A percentile compares a stretch with the other conserved stretches of the same genome.
These are phyloP conservation scores for Stomorhina lunata DNA, from an alignment of 2,888 invertebrate species.

Conservation along the genomic window DNA sequence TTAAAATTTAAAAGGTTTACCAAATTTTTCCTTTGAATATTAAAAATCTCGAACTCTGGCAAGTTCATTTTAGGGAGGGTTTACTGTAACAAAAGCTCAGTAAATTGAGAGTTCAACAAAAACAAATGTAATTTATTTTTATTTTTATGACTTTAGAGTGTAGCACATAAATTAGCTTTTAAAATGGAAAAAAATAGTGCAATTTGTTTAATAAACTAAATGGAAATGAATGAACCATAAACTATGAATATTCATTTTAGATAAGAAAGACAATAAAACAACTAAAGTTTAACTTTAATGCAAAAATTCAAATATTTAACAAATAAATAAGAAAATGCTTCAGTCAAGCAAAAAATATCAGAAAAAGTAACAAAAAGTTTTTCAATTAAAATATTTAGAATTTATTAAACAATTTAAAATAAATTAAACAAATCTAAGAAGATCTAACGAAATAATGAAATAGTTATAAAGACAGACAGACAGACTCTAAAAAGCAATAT, in stretches of 20 bases:
- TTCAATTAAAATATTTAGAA: neutral
- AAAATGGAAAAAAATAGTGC: constrained; percentile 67
- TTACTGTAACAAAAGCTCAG: constrained; percentile 19
- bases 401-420: neutral
- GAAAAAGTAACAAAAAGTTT: neutral
- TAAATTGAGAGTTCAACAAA: neutral
- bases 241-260: constrained; percentile 59
- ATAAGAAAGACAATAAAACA: constrained; percentile 54
- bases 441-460: too few species aligned
- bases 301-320: neutral
- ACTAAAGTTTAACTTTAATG: constrained; percentile 17
- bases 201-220: constrained; percentile 62
- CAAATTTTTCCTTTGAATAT: neutral
- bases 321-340: constrained; percentile 9
- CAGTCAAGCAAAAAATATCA: constrained; percentile 19
- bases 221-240: constrained; percentile 49
- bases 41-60: neutral
- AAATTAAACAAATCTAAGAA: constrained; percentile 6
- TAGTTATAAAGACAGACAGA: neutral
- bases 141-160: constrained; percentile 56
- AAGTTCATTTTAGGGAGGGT: constrained; percentile 1
- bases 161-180: constrained; percentile 65
- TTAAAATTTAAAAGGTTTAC: neutral
- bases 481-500: constrained; percentile 27
- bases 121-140: constrained; percentile 61